phyloP scores from a whole-genome alignment of 2,113 vertebrate genomes.

The Dasypus novemcinctus region DNA sequence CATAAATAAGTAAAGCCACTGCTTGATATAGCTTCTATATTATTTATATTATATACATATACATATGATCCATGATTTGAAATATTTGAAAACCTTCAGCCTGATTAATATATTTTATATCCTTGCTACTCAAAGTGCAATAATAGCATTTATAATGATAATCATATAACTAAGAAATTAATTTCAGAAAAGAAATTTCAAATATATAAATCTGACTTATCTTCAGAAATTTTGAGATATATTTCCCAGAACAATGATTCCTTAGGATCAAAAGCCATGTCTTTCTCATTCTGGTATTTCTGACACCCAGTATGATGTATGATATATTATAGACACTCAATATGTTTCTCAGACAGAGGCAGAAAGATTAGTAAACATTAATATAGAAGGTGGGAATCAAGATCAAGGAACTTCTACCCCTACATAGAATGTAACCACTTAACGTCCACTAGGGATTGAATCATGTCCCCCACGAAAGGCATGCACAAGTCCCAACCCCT shows the following conservation, averaged over 20 bases:
- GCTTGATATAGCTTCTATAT: neutral
- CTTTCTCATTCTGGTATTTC: neutral
- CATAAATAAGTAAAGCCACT: neutral
- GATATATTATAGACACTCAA: neutral
- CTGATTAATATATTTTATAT: neutral
- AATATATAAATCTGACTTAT: neutral
- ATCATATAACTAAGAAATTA: neutral
- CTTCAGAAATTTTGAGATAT: conserved; percentile 18
- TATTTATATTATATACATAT: neutral
- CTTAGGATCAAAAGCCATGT: neutral
- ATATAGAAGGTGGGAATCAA: neutral
- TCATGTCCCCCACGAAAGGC: too few species aligned
- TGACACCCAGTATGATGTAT: neutral
- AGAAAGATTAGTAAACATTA: conserved; percentile 26
- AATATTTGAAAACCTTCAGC: conserved; percentile 11
- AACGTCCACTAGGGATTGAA: neutral
- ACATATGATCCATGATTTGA: neutral
- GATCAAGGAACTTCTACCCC: neutral
- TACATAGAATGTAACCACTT: conserved; percentile 1
- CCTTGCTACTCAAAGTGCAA: neutral
- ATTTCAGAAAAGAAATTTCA: conserved; percentile 28
- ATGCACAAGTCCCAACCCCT: too few species aligned
- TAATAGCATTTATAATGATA: neutral
- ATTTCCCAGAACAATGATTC: conserved; percentile 4
- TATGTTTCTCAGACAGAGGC: neutral